A percentile compares a stretch with the other conserved stretches of the same genome.
phyloP scores from a whole-genome alignment of 1,140 invertebrate genomes.

The Listronotus oregonensis region DNA sequence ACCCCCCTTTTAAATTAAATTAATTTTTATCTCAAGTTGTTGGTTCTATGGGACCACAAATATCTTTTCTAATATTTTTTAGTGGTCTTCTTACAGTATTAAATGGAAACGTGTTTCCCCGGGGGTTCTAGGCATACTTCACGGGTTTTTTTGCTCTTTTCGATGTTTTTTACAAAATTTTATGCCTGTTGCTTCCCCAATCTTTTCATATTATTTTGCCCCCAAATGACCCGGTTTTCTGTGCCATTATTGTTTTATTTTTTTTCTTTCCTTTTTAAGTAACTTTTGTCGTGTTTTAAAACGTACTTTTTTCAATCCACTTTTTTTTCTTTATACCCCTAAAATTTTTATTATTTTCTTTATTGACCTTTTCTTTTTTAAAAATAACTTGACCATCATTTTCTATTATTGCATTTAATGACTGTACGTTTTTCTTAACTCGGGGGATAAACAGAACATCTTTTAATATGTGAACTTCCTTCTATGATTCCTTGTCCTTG shows the following conservation, averaged over 20 bases:
- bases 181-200: constrained; percentile 5
- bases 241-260: constrained; percentile 3
- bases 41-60: constrained; percentile 16
- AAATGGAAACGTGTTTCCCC: background rate
- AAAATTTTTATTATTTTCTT: too few species aligned
- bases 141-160: background rate
- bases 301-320: too few species aligned
- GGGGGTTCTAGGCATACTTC: background rate
- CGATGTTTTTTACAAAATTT: background rate
- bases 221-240: constrained; percentile 19
- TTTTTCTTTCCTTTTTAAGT: too few species aligned
- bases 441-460: too few species aligned
- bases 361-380: too few species aligned
- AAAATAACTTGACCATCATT: too few species aligned
- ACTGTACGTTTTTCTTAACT: too few species aligned
- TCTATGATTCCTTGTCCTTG: background rate
- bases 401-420: too few species aligned
- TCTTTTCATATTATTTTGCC: constrained; percentile 13
- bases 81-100: constrained; percentile 1
- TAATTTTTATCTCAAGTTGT: constrained; percentile 24
- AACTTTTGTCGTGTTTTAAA: too few species aligned
- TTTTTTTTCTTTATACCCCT: too few species aligned
- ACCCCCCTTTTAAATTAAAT: constrained; percentile 53
- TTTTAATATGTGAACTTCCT: too few species aligned
- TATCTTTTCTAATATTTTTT: constrained; percentile 12